phyloP scores from a whole-genome alignment of 1,140 invertebrate species.

The Neotoxoptera formosana region DNA sequence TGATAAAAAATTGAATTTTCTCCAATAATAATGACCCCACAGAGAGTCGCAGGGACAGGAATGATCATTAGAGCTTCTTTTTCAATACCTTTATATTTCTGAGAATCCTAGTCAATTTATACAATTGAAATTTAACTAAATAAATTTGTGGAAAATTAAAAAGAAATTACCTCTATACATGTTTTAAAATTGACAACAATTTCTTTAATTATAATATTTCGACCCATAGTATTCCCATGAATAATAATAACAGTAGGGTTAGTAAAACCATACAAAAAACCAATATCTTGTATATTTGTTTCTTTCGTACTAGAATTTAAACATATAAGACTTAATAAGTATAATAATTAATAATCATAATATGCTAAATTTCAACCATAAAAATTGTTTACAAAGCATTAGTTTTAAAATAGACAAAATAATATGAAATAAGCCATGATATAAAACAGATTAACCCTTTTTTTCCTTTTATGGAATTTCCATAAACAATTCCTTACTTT shows the following conservation, averaged over 20 bases:
- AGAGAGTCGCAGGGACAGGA: constrained; percentile 90
- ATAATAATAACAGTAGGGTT: constrained; percentile 95
- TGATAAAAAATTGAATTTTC: constrained; percentile 99
- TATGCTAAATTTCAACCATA: neutral
- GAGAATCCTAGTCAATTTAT: constrained; percentile 72
- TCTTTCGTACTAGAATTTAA: constrained; percentile 87
- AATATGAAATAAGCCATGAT: constrained; percentile 36
- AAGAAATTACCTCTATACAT: constrained; percentile 77
- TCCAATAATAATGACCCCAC: constrained; percentile 95
- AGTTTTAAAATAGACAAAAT: constrained; percentile 50
- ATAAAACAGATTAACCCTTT: neutral
- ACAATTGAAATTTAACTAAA: neutral
- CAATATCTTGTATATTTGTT: constrained; percentile 91
- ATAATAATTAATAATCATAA: neutral
- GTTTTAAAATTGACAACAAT: constrained; percentile 94
- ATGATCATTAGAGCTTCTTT: constrained; percentile 96
- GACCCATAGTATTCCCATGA: constrained; percentile 90
- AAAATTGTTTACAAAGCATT: neutral
- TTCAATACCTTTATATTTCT: constrained; percentile 98
- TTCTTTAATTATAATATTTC: constrained; percentile 97
- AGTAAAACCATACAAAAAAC: constrained; percentile 91
- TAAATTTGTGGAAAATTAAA: neutral
- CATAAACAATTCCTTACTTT: no score
- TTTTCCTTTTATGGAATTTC: no score
- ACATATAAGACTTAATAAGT: neutral